These are phyloP conservation scores for Ceyx margarethae DNA, from an alignment of 2,113 vertebrate species.

Conservation along the genomic window DNA sequence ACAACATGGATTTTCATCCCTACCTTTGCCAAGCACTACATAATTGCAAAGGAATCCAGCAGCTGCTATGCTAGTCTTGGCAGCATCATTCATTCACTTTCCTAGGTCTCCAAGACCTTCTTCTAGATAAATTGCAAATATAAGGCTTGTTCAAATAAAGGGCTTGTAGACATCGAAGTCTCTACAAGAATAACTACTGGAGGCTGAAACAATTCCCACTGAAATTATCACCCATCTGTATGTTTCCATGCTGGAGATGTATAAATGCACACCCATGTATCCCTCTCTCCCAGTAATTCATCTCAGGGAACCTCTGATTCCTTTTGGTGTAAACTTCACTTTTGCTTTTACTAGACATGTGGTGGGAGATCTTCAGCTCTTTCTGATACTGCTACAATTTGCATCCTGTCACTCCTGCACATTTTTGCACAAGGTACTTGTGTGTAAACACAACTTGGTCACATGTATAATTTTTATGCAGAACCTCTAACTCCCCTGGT, in stretches of 20 bases:
- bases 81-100: not conserved
- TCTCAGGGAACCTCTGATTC: not conserved
- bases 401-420: not conserved
- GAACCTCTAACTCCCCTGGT: not conserved
- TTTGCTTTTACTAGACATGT: not conserved
- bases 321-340: not conserved
- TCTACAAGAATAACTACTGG: not conserved
- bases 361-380: not conserved
- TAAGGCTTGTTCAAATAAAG: not conserved
- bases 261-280: no score
- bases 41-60: not conserved
- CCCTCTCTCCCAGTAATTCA: not conserved
- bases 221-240: not conserved
- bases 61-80: not conserved
- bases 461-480: not conserved
- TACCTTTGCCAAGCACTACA: not conserved
- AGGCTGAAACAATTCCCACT: not conserved
- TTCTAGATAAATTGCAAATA: not conserved
- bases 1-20: not conserved
- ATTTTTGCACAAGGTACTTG: not conserved
- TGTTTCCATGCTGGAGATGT: not conserved
- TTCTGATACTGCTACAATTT: not conserved
- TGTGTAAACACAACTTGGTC: not conserved
- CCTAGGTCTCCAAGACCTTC: not conserved
- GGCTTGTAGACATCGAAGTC: not conserved